These are phyloP conservation scores for Oncorhynchus nerka DNA, from an alignment of 2,113 vertebrate species.

Conservation along the genomic window DNA sequence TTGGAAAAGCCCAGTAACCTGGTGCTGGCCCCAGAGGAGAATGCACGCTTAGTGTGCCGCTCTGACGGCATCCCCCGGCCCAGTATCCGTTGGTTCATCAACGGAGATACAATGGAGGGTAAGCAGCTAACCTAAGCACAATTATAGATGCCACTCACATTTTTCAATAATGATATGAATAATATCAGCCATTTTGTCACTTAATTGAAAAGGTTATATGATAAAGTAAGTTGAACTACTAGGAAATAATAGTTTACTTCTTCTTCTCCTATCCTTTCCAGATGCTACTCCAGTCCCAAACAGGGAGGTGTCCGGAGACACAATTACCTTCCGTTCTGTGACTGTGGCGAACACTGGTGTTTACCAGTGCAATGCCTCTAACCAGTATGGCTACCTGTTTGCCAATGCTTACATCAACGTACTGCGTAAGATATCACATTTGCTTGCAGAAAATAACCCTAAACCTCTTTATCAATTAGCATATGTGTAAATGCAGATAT, in stretches of 20 bases:
- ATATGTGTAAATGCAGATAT: no score
- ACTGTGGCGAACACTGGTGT: constrained; percentile 87
- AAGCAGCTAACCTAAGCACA: constrained; percentile 28
- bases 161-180: not conserved
- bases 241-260: not conserved
- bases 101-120: constrained; percentile 91
- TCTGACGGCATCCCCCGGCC: constrained; percentile 91
- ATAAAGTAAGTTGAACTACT: no score
- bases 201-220: not conserved
- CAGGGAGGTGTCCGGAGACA: constrained; percentile 87
- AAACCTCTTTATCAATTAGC: not conserved
- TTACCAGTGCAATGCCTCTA: constrained; percentile 97
- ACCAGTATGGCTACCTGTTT: constrained; percentile 89
- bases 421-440: constrained; percentile 77
- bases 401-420: constrained; percentile 95
- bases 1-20: constrained; percentile 87
- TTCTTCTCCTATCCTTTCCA: constrained; percentile 37
- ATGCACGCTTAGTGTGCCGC: constrained; percentile 84
- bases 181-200: no score
- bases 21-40: constrained; percentile 90
- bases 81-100: constrained; percentile 88
- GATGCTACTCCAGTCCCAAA: constrained; percentile 81
- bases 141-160: not conserved
- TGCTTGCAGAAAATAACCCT: not conserved
- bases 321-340: constrained; percentile 83